Percentiles rank a stretch among this genome's conserved stretches.
These are phyloP conservation scores for Ranitomeya variabilis DNA, from an alignment of 2,113 vertebrate species.

Conservation along the genomic window DNA sequence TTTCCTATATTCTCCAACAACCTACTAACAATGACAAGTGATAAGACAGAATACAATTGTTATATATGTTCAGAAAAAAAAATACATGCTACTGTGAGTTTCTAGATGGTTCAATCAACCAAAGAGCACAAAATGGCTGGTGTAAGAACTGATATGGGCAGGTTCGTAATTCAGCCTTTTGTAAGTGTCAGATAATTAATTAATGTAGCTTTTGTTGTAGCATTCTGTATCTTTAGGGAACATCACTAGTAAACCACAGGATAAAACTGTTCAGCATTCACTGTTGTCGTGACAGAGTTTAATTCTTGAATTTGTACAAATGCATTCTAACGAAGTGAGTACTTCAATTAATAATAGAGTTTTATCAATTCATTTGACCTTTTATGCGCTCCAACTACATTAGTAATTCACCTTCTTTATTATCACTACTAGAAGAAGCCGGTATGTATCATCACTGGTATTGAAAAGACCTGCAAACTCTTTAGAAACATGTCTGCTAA, in stretches of 20 bases:
- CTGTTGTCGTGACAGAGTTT: conserved; percentile 1
- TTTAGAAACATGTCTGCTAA: background rate
- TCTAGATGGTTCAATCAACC: background rate
- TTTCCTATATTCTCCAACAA: background rate
- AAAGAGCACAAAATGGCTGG: background rate
- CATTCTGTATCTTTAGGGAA: conserved; percentile 28
- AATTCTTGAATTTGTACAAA: conserved; percentile 43
- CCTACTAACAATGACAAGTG: background rate
- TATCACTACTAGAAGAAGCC: conserved; percentile 1
- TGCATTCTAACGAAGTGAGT: conserved; percentile 29
- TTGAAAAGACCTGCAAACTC: background rate
- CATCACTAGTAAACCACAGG: conserved; percentile 11
- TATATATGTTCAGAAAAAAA: background rate
- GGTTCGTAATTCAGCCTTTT: conserved; percentile 39
- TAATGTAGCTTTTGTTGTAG: conserved; percentile 29
- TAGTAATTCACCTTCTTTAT: conserved; percentile 44
- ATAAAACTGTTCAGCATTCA: conserved; percentile 22
- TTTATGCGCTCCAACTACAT: conserved; percentile 37
- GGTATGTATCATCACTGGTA: background rate
- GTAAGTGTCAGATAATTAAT: conserved; percentile 24
- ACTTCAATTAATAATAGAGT: conserved; percentile 33
- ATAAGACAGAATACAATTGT: background rate
- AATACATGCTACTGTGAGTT: background rate
- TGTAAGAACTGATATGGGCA: background rate
- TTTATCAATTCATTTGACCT: conserved; percentile 39